A percentile compares a stretch with the other conserved stretches of the same genome.
These are phyloP conservation scores for Erpetoichthys calabaricus DNA, from an alignment of 2,797 vertebrate species.

Conservation along the genomic window DNA sequence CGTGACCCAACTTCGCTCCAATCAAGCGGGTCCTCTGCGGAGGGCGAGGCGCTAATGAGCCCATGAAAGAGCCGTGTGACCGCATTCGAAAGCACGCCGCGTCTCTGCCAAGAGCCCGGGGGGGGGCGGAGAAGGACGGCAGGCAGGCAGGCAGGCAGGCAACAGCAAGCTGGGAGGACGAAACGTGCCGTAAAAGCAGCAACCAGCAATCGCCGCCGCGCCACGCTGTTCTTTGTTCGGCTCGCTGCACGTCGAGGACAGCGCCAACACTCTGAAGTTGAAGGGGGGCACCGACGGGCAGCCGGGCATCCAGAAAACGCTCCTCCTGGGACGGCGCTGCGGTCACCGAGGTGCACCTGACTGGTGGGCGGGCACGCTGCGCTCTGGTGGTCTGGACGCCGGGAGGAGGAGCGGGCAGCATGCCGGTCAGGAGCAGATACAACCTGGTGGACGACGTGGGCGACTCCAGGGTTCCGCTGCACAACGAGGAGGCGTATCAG, in stretches of 20 bases:
- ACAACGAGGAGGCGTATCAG: slow-evolving; percentile 80
- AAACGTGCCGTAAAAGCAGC: neutral
- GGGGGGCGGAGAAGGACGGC: slow-evolving; percentile 5
- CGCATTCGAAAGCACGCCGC: slow-evolving; percentile 17
- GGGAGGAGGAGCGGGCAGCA: slow-evolving; percentile 21
- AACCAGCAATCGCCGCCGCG: too few species aligned
- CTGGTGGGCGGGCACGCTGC: neutral
- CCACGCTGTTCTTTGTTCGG: neutral
- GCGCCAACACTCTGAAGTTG: slow-evolving; percentile 9
- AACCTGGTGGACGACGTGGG: slow-evolving; percentile 81
- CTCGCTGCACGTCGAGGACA: slow-evolving; percentile 7
- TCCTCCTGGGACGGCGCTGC: neutral
- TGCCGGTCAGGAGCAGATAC: slow-evolving; percentile 76
- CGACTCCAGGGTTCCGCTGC: slow-evolving; percentile 71
- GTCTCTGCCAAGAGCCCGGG: slow-evolving; percentile 13
- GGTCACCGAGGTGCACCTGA: slow-evolving; percentile 3
- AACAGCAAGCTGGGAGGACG: neutral
- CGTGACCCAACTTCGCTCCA: slow-evolving; percentile 58
- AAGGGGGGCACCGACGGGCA: neutral
- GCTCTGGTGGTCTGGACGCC: neutral
- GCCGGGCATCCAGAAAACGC: neutral
- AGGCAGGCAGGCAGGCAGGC: neutral
- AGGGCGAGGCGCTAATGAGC: slow-evolving; percentile 13
- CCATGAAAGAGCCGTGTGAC: slow-evolving; percentile 11
- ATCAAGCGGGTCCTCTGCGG: slow-evolving; percentile 28